Evolutionary conservation across 2,888 invertebrate genomes (phyloP).

Genomic region (Harpalus rufipes): DNA sequence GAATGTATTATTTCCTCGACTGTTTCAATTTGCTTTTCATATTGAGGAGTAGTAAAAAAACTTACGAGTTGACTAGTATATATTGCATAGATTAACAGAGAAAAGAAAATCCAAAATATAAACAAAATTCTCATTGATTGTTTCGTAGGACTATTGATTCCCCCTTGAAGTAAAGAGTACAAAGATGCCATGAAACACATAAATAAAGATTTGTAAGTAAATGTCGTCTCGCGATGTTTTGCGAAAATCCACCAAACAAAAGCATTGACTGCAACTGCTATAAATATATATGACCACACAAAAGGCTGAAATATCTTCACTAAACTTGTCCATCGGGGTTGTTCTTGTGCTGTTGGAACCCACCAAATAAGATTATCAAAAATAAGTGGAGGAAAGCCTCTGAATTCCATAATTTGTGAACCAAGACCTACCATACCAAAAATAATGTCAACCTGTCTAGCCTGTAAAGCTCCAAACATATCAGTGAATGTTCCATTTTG

Average conservation of each 20-base stretch:
- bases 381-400: neutral
- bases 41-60: slow-evolving; percentile 14
- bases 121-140: slow-evolving; percentile 31
- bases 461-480: slow-evolving; percentile 30
- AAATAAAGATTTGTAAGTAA: neutral
- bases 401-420: neutral
- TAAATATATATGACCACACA: slow-evolving; percentile 34
- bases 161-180: slow-evolving; percentile 24
- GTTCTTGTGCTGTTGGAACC: slow-evolving; percentile 52
- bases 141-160: neutral
- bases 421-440: neutral
- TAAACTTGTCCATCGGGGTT: slow-evolving; percentile 60
- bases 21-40: slow-evolving; percentile 34
- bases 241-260: slow-evolving; percentile 14
- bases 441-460: neutral
- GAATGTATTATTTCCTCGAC: slow-evolving; percentile 30
- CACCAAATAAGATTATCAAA: slow-evolving; percentile 44
- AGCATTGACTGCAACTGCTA: neutral
- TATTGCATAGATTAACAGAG: neutral
- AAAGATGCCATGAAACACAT: neutral
- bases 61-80: slow-evolving; percentile 30
- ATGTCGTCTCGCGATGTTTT: neutral
- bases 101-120: slow-evolving; percentile 40
- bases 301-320: slow-evolving; percentile 50
- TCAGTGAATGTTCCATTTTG: slow-evolving; percentile 15